phyloP scores from a whole-genome alignment of 1,140 invertebrate species.

The Papilio dardanus region DNA sequence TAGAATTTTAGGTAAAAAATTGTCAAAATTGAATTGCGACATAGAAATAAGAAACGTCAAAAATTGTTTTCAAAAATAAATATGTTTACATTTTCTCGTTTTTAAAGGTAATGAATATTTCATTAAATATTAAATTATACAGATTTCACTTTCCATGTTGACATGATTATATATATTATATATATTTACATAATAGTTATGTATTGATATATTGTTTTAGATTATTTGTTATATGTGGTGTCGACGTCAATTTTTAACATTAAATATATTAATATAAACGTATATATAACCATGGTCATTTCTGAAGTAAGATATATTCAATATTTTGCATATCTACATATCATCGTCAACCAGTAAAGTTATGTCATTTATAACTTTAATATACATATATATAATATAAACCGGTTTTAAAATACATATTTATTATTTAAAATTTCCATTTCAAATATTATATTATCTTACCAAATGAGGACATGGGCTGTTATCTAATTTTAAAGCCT shows the following conservation, averaged over 20 bases:
- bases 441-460: background rate
- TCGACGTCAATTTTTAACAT: conserved; percentile 11
- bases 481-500: conserved; percentile 13
- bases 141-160: conserved; percentile 8
- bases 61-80: too few species aligned
- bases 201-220: background rate
- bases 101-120: conserved; percentile 1
- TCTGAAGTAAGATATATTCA: background rate
- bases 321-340: conserved; percentile 11
- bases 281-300: background rate
- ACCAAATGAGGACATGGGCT: background rate
- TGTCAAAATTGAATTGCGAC: background rate
- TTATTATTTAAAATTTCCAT: background rate
- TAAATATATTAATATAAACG: conserved; percentile 10
- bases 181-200: conserved; percentile 12
- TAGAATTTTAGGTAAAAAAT: too few species aligned
- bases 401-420: background rate
- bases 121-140: background rate
- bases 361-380: background rate
- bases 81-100: background rate
- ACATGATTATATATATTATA: background rate
- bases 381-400: background rate
- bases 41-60: too few species aligned
- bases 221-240: background rate
- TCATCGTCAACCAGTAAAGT: background rate